These are phyloP conservation scores for Xylocopa sonorina DNA, from an alignment of 1,140 invertebrate species.

Conservation along the genomic window DNA sequence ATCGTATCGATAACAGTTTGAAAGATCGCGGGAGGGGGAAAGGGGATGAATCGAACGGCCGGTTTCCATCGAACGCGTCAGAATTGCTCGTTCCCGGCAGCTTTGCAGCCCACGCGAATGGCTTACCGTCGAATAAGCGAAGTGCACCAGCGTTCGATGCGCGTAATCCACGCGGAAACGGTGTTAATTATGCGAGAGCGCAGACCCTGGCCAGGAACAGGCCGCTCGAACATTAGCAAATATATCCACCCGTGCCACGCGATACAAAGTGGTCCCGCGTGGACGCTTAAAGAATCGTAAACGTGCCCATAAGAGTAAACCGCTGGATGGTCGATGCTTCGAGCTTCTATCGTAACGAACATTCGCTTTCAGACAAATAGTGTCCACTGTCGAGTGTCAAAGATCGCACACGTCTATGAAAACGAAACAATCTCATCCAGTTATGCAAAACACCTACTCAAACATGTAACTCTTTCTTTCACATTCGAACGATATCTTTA, in stretches of 20 bases:
- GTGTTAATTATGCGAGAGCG: conserved; percentile 26
- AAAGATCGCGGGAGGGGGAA: neutral
- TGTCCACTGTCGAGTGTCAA: no score
- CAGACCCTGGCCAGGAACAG: neutral
- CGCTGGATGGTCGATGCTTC: no score
- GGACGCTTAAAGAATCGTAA: conserved; percentile 27
- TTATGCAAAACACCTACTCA: no score
- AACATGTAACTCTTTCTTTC: no score
- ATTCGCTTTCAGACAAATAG: no score
- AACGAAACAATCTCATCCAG: no score
- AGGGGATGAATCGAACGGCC: neutral
- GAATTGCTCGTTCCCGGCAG: conserved; percentile 2
- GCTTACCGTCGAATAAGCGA: neutral
- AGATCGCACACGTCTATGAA: no score
- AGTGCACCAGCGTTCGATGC: neutral
- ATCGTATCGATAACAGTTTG: neutral
- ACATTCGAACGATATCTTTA: no score
- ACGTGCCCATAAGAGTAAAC: neutral
- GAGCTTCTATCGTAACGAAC: no score
- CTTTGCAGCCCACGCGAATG: neutral
- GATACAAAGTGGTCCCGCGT: neutral
- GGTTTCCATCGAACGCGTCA: neutral
- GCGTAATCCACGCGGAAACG: conserved; percentile 32
- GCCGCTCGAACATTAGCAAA: conserved; percentile 32
- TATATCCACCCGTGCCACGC: conserved; percentile 24